Evolutionary conservation across 1,140 invertebrate species (phyloP).

Genomic region (Bombyx mori): DNA sequence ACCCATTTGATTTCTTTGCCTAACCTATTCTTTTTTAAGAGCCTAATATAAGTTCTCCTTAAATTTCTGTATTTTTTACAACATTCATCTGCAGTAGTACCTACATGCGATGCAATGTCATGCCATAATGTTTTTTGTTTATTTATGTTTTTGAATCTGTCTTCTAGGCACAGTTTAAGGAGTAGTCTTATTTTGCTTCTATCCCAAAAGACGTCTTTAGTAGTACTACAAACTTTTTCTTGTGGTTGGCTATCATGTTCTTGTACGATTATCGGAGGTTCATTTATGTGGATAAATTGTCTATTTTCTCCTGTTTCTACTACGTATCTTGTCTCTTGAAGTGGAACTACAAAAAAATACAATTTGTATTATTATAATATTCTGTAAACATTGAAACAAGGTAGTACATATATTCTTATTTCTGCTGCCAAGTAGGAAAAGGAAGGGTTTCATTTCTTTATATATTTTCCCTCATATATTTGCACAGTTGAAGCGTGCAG

Average conservation of each 20-base stretch:
- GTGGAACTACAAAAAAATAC: constrained; percentile 26
- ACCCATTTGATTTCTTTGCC: constrained; percentile 60
- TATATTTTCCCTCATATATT: too few species aligned
- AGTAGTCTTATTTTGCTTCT: constrained; percentile 47
- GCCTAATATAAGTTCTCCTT: constrained; percentile 48
- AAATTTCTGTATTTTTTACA: constrained; percentile 51
- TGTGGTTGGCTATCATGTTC: constrained; percentile 21
- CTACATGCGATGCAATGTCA: constrained; percentile 38
- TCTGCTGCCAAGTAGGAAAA: too few species aligned
- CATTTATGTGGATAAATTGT: constrained; percentile 44
- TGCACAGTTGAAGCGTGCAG: too few species aligned
- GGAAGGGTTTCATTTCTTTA: too few species aligned
- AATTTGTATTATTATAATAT: constrained; percentile 1
- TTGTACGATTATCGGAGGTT: constrained; percentile 17
- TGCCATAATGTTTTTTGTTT: constrained; percentile 47
- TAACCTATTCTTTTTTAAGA: constrained; percentile 49
- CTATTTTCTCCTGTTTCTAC: constrained; percentile 40
- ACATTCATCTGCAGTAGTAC: constrained; percentile 46
- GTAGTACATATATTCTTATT: too few species aligned
- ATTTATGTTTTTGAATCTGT: constrained; percentile 30
- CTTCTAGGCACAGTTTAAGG: constrained; percentile 41
- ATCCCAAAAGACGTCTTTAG: constrained; percentile 51
- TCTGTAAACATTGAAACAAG: background rate
- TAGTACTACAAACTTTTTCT: constrained; percentile 21
- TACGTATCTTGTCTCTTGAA: constrained; percentile 40